Conservation (phyloP, 2,888 invertebrate species). For the Lathronympha strigana region DNA sequence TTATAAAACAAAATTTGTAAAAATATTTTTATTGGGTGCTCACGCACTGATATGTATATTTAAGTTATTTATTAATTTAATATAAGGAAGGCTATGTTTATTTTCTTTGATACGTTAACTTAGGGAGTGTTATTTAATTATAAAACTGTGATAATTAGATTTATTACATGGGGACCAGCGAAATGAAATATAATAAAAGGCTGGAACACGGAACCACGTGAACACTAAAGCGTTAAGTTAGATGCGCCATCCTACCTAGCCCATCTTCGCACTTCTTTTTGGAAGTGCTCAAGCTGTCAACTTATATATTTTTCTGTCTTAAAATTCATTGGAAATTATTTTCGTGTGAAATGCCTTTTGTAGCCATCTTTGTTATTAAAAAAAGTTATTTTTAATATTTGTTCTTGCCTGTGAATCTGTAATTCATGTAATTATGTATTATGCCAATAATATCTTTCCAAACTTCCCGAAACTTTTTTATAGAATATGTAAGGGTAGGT, state of each 20-base stretch:
- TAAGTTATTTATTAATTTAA: constrained; percentile 82
- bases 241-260: constrained; percentile 41
- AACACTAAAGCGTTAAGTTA: constrained; percentile 49
- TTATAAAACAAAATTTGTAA: constrained; percentile 70
- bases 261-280: constrained; percentile 37
- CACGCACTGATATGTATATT: constrained; percentile 62
- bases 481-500: background rate
- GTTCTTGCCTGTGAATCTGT: constrained; percentile 18
- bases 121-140: constrained; percentile 74
- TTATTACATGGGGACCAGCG: constrained; percentile 64
- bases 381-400: background rate
- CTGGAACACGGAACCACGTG: constrained; percentile 46
- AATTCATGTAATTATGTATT: background rate
- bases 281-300: constrained; percentile 22
- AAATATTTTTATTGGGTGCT: constrained; percentile 63
- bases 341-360: background rate
- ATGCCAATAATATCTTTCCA: constrained; percentile 9
- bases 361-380: background rate
- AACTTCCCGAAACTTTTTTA: background rate
- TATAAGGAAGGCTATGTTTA: constrained; percentile 78
- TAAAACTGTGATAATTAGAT: constrained; percentile 83
- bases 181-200: constrained; percentile 52
- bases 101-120: constrained; percentile 63
- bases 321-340: background rate
- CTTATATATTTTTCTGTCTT: background rate